Evolutionary conservation across 2,797 vertebrate genomes (phyloP).

Genomic region (Sparus aurata): DNA sequence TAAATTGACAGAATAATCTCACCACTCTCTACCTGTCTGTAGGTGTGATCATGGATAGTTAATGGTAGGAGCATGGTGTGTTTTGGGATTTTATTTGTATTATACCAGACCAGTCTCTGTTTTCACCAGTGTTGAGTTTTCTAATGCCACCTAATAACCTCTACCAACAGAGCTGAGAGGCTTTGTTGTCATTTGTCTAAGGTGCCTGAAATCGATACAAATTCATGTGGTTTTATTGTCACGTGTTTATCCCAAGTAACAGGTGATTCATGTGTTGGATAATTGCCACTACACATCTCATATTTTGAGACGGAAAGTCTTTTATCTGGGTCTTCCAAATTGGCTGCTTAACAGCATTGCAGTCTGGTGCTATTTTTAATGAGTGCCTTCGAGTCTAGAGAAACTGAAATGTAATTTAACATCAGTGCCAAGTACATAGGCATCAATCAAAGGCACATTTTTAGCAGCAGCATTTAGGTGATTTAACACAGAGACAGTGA

Average conservation of each 20-base stretch:
- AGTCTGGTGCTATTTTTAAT: constrained; percentile 30
- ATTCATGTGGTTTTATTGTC: background rate
- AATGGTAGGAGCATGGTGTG: no score
- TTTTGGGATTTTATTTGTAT: background rate
- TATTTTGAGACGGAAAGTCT: constrained; percentile 9
- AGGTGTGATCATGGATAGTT: no score
- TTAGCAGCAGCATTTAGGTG: constrained; percentile 9
- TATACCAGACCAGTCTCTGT: background rate
- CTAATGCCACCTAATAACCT: constrained; percentile 36
- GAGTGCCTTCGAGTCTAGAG: constrained; percentile 12
- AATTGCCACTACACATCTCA: background rate
- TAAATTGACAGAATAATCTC: no score
- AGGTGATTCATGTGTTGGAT: constrained; percentile 8
- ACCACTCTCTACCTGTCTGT: no score
- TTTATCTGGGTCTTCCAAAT: constrained; percentile 25
- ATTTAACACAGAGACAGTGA: constrained; percentile 1
- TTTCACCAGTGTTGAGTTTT: background rate
- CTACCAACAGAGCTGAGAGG: constrained; percentile 10
- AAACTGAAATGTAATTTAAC: constrained; percentile 31
- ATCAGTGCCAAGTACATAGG: constrained; percentile 32
- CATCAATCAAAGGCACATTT: constrained; percentile 39
- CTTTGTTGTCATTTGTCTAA: constrained; percentile 10
- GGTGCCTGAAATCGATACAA: background rate
- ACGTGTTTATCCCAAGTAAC: background rate
- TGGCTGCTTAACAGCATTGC: constrained; percentile 12